Evolutionary conservation across 1,140 invertebrate genomes (phyloP).

Genomic region (Drosophila littoralis): DNA sequence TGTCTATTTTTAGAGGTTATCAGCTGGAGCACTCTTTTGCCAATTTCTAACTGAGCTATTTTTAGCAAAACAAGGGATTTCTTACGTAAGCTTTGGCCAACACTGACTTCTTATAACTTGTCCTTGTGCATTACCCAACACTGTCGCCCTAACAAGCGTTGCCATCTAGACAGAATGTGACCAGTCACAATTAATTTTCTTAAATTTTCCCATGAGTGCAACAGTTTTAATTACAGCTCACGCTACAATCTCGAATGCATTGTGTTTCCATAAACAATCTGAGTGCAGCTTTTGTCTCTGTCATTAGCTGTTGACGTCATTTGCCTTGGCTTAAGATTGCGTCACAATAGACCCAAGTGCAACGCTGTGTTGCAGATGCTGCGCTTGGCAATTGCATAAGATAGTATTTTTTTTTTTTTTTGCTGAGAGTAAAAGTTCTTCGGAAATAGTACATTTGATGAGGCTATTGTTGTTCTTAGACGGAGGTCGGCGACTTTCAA

Average conservation of each 20-base stretch:
- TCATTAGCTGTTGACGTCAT: slow-evolving; percentile 33
- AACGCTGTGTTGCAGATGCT: slow-evolving; percentile 8
- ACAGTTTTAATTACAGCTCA: not conserved
- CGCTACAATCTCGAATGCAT: slow-evolving; percentile 9
- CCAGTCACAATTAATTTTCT: not conserved
- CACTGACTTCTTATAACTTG: not conserved
- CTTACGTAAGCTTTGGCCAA: not conserved
- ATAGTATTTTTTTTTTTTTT: slow-evolving; percentile 5
- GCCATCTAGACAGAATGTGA: not conserved
- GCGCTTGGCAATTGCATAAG: not conserved
- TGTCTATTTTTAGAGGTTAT: too few relatives aligned
- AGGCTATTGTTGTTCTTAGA: slow-evolving; percentile 7
- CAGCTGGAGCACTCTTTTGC: too few relatives aligned
- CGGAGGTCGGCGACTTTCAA: slow-evolving; percentile 60
- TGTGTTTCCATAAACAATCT: slow-evolving; percentile 16
- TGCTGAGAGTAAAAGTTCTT: not conserved
- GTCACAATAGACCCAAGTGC: slow-evolving; percentile 21
- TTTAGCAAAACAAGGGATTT: too few relatives aligned
- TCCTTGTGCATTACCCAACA: not conserved
- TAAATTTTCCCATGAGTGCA: not conserved
- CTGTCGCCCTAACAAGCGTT: not conserved
- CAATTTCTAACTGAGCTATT: too few relatives aligned
- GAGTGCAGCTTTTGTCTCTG: slow-evolving; percentile 8
- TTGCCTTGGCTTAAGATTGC: slow-evolving; percentile 15
- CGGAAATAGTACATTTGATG: slow-evolving; percentile 25